Evolutionary conservation across 2,888 invertebrate species (phyloP).

Genomic region (Crematogaster levior): DNA sequence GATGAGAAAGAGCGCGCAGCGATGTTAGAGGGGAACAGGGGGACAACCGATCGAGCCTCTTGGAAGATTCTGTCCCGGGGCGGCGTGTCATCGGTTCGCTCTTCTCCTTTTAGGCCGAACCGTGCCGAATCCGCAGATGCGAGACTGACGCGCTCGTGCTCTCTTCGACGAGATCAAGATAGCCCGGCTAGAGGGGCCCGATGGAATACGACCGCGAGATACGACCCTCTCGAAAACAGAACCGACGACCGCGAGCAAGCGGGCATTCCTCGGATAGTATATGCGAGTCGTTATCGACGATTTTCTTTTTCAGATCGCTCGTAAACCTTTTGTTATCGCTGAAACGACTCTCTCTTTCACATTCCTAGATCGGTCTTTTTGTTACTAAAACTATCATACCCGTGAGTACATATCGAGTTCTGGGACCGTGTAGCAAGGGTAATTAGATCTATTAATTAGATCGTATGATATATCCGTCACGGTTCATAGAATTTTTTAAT

Average conservation of each 20-base stretch:
- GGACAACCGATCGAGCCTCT: conserved; percentile 69
- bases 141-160: conserved; percentile 62
- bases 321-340: conserved; percentile 24
- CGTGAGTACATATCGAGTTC: not conserved
- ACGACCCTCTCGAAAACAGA: conserved; percentile 48
- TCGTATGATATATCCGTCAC: not conserved
- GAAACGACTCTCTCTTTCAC: conserved; percentile 15
- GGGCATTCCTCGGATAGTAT: conserved; percentile 49
- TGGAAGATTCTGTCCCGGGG: conserved; percentile 76
- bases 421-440: not conserved
- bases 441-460: not conserved
- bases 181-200: conserved; percentile 46
- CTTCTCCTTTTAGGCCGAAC: conserved; percentile 74
- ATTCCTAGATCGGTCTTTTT: not conserved
- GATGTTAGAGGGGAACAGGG: conserved; percentile 2
- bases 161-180: conserved; percentile 65
- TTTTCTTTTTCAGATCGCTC: conserved; percentile 45
- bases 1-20: conserved; percentile 36
- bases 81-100: conserved; percentile 83
- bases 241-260: conserved; percentile 41
- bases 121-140: conserved; percentile 77
- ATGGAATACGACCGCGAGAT: conserved; percentile 55
- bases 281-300: conserved; percentile 52
- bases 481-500: not conserved
- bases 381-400: conserved; percentile 5